A percentile compares a stretch with the other conserved stretches of the same genome.
phyloP scores from a whole-genome alignment of 2,888 invertebrate species.

The Machimus rusticus region DNA sequence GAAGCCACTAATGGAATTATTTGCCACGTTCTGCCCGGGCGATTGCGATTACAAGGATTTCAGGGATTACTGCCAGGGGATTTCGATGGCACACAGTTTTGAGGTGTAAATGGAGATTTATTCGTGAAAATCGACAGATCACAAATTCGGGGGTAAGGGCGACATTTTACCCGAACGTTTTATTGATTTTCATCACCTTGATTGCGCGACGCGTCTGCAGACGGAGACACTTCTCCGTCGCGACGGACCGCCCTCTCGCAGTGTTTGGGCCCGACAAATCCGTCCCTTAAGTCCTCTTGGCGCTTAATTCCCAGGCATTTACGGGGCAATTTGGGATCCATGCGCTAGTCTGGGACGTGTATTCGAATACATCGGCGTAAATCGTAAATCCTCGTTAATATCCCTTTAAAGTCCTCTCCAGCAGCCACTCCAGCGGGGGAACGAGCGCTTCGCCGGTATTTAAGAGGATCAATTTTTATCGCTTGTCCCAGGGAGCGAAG shows the following conservation, averaged over 20 bases:
- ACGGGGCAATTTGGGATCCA: constrained; percentile 17
- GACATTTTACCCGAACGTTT: constrained; percentile 3
- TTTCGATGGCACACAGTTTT: constrained; percentile 42
- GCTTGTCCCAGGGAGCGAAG: not conserved
- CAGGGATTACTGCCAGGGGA: not conserved
- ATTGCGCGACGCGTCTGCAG: not conserved
- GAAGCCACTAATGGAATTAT: constrained; percentile 41
- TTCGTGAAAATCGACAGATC: not conserved
- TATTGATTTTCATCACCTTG: constrained; percentile 31
- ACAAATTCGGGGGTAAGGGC: not conserved
- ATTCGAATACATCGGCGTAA: constrained; percentile 14
- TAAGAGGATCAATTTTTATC: constrained; percentile 30
- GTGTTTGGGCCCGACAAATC: constrained; percentile 15
- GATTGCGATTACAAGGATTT: constrained; percentile 8
- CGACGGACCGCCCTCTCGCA: not conserved
- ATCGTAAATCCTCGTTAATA: constrained; percentile 39
- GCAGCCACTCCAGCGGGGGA: not conserved
- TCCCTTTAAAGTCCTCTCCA: constrained; percentile 17
- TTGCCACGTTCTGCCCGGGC: constrained; percentile 5
- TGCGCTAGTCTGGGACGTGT: not conserved
- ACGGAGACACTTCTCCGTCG: not conserved
- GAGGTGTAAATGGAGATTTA: constrained; percentile 48
- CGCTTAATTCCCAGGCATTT: constrained; percentile 20
- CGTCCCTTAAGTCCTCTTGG: constrained; percentile 24
- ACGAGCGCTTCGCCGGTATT: not conserved